phyloP scores from a whole-genome alignment of 2,888 invertebrate genomes.

The Ormyrus thymus region DNA sequence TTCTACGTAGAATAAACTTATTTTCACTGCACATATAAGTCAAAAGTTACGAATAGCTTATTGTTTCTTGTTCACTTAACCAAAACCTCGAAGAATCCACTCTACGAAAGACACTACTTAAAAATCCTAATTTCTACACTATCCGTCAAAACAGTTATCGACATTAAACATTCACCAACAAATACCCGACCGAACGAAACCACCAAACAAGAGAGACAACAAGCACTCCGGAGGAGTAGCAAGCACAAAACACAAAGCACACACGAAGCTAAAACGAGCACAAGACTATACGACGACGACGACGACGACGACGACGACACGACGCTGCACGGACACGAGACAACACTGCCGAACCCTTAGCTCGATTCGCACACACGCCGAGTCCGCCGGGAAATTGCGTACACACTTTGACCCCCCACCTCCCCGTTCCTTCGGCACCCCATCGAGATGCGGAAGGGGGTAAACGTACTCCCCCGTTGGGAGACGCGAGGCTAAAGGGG shows the following conservation, averaged over 20 bases:
- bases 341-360: constrained; percentile 71
- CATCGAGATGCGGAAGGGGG: constrained; percentile 34
- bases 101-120: too few species aligned
- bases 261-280: constrained; percentile 66
- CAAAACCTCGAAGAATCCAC: too few species aligned
- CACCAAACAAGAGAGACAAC: too few species aligned
- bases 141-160: too few species aligned
- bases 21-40: too few species aligned
- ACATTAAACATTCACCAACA: too few species aligned
- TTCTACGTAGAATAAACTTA: too few species aligned
- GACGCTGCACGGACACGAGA: constrained; percentile 70
- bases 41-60: too few species aligned
- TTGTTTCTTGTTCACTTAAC: too few species aligned
- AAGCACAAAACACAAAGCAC: constrained; percentile 56
- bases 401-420: constrained; percentile 62
- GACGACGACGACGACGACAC: constrained; percentile 58
- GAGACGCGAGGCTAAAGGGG: constrained; percentile 7
- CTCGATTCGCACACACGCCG: constrained; percentile 55
- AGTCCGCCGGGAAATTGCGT: constrained; percentile 70
- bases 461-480: constrained; percentile 11
- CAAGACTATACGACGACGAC: constrained; percentile 49
- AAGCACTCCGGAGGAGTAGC: constrained; percentile 6
- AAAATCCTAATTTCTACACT: too few species aligned
- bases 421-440: constrained; percentile 41
- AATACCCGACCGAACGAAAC: too few species aligned